These are phyloP conservation scores for Brachyhypopomus gauderio DNA, from an alignment of 2,113 vertebrate genomes.

Conservation along the genomic window DNA sequence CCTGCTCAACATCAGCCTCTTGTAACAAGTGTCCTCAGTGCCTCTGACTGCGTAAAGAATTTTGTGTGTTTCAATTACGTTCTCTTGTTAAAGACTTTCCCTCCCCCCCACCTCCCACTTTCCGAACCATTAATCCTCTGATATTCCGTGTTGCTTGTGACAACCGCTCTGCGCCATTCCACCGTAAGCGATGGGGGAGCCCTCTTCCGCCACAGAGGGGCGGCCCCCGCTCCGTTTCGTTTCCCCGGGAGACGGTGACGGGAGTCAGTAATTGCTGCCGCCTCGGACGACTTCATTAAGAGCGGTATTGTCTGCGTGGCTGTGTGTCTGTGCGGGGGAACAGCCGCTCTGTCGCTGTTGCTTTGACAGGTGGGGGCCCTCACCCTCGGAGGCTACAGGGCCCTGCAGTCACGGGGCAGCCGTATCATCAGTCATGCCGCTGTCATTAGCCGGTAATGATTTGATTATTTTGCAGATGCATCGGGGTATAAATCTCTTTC, in stretches of 20 bases:
- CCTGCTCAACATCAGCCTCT: background rate
- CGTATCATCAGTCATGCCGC: constrained; percentile 93
- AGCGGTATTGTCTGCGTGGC: constrained; percentile 78
- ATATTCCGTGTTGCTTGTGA: constrained; percentile 65
- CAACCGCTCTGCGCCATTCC: constrained; percentile 67
- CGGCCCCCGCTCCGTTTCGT: constrained; percentile 52
- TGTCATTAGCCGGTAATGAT: constrained; percentile 99
- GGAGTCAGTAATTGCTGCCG: constrained; percentile 81
- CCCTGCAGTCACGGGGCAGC: constrained; percentile 79
- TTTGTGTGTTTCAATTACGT: constrained; percentile 46
- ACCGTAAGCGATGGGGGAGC: constrained; percentile 65
- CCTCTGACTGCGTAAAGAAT: constrained; percentile 30
- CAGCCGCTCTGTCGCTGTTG: constrained; percentile 82
- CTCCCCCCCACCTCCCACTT: background rate
- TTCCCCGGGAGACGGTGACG: constrained; percentile 74
- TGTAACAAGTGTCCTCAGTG: background rate
- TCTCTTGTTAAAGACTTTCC: constrained; percentile 39
- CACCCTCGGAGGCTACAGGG: constrained; percentile 70
- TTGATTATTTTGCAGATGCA: constrained; percentile 99
- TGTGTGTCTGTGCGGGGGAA: constrained; percentile 79
- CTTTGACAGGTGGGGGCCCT: constrained; percentile 80
- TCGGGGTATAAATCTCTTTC: constrained; percentile 98
- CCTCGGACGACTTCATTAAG: constrained; percentile 88
- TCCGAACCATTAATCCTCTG: constrained; percentile 63
- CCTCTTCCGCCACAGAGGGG: constrained; percentile 31